Conservation (phyloP, 2,888 invertebrate species). For the Amphipoea lucens region DNA sequence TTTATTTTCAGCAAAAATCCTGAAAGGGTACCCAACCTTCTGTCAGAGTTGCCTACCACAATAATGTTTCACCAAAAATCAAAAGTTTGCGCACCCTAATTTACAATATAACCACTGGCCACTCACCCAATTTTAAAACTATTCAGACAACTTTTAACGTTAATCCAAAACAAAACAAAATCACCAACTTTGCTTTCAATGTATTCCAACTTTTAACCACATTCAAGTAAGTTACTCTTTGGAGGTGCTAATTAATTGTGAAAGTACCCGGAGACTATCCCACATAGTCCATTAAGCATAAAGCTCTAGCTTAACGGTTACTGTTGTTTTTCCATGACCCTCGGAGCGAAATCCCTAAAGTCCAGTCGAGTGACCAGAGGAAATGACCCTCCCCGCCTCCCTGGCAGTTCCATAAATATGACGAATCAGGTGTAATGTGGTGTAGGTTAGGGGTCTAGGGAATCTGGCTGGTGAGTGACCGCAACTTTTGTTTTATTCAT, state of each 20-base stretch:
- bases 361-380: conserved; percentile 77
- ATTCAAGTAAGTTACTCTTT: conserved; percentile 74
- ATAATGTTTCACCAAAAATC: not conserved
- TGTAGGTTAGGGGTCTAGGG: conserved; percentile 65
- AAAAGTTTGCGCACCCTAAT: conserved; percentile 29
- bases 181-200: conserved; percentile 71
- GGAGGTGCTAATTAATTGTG: conserved; percentile 86
- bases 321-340: conserved; percentile 84
- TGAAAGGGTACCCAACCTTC: not conserved
- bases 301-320: conserved; percentile 79
- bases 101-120: conserved; percentile 38
- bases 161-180: conserved; percentile 47
- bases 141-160: conserved; percentile 56
- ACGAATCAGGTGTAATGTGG: conserved; percentile 38
- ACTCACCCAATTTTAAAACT: conserved; percentile 42
- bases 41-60: not conserved
- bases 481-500: conserved; percentile 87
- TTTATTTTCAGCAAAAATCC: not conserved
- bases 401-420: conserved; percentile 47
- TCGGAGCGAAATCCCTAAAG: conserved; percentile 82
- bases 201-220: conserved; percentile 69
- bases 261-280: conserved; percentile 79
- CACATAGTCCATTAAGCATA: conserved; percentile 86
- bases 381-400: conserved; percentile 59
- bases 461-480: conserved; percentile 71